phyloP scores from a whole-genome alignment of 2,888 invertebrate species.

The Dysmachus trigonus region DNA sequence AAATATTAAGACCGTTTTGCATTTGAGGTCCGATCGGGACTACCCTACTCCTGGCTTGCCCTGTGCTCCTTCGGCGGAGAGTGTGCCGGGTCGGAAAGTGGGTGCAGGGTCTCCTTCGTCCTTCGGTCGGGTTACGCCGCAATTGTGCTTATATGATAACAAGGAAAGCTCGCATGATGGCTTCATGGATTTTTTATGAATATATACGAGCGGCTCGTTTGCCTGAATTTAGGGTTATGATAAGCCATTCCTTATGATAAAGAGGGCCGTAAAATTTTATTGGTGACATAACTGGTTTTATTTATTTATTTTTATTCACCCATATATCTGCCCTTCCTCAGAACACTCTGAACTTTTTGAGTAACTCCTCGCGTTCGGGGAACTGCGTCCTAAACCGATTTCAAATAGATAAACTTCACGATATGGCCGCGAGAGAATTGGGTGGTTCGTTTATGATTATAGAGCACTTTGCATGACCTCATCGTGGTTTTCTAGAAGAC shows the following conservation, averaged over 20 bases:
- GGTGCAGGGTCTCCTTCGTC: not conserved
- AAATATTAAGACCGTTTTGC: not conserved
- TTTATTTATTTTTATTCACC: constrained; percentile 41
- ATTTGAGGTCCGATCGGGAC: not conserved
- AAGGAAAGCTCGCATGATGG: constrained; percentile 42
- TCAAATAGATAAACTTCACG: constrained; percentile 36
- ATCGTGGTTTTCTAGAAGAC: constrained; percentile 28
- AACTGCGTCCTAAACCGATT: constrained; percentile 41
- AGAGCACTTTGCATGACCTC: constrained; percentile 38
- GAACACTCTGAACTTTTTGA: not conserved
- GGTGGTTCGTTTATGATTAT: constrained; percentile 37
- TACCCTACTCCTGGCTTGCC: not conserved
- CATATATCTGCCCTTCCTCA: not conserved
- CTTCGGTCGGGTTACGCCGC: not conserved
- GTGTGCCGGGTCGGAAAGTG: not conserved
- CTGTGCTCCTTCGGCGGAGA: not conserved
- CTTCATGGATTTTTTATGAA: constrained; percentile 44
- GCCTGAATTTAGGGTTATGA: constrained; percentile 46
- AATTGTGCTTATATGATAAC: constrained; percentile 42
- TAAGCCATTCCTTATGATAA: constrained; percentile 48
- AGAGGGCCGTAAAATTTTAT: constrained; percentile 48
- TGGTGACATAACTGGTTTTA: constrained; percentile 46
- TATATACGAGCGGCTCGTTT: constrained; percentile 43
- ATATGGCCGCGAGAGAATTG: constrained; percentile 40
- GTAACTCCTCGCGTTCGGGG: constrained; percentile 26